Evolutionary conservation across 2,797 vertebrate genomes (phyloP), one percentile per base, ranked within the genome.

Genomic region (Pseudotriccus pelzelni): DNA sequence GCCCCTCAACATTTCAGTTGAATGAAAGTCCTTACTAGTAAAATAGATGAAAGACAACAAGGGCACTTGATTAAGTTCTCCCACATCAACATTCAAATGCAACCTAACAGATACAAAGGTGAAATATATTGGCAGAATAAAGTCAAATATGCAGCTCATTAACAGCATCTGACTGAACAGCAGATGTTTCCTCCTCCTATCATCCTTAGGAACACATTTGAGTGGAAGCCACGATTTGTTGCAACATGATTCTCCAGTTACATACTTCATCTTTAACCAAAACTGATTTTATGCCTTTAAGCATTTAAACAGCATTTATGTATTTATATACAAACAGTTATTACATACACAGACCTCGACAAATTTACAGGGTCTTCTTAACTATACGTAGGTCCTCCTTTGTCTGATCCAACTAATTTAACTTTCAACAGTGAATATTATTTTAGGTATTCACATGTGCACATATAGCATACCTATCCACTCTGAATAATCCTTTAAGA

Each of bases 131-230:
- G 62, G n/a, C 46, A 79, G 44, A 84, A 73, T 72, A 28, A 83
- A 92, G 55, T 50, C 69, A 86, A 91, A 76, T 44, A 74, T 8
- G 32, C 41, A 92, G 39, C 41, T 67, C 52, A 43, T 82, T 80
- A 94, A 82, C 56, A 93, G 56, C 56, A 89, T 67, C 55, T 95
- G 63, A 91, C 55, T 76, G 75, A 95, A 89, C 28, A 92, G 70
- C 58, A 96, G 89, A 82, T 84, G 39, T 55, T 91, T 88, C 73
- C 76, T 94, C 66, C 69, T 82, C 82, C 87, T 84, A 5, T 90
- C 66, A 30, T 53, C 23, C 55, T 49, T 17, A 87, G 59, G 47
- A 95, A 92, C n/a, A 79, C 27, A 53, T 46, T 69, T 68, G 87
- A 75, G 28, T 67, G 52, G 36, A 91, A 93, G 47, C 46, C 82